Conservation (phyloP, 2,113 vertebrate genomes). For the Caracal caracal region DNA sequence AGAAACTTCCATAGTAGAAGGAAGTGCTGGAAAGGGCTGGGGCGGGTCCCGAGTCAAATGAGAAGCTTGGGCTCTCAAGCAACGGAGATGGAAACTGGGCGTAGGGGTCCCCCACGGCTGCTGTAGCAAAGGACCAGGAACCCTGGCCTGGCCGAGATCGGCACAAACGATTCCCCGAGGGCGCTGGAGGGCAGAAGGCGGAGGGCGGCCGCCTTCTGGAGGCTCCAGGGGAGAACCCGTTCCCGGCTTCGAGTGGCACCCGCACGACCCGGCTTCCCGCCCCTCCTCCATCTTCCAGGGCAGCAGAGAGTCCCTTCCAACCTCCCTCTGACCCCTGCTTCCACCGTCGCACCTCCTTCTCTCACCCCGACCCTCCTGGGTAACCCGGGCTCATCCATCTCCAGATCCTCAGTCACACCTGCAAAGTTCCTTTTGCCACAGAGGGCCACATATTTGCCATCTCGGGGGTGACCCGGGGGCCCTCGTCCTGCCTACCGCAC, state of each 20-base stretch:
- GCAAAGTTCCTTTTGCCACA: not conserved
- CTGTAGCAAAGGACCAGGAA: not conserved
- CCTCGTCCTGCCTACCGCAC: not conserved
- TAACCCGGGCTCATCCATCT: not conserved
- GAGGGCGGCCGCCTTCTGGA: not conserved
- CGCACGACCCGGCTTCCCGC: accelerated
- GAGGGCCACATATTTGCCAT: not conserved
- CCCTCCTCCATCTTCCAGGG: not conserved
- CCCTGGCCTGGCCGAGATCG: too few species aligned
- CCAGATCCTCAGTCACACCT: not conserved
- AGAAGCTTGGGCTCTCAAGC: not conserved
- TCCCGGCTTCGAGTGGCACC: not conserved
- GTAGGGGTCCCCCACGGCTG: accelerated
- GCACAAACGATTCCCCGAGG: too few species aligned
- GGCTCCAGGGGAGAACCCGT: not conserved
- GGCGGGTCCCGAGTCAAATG: not conserved
- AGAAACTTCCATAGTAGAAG: not conserved
- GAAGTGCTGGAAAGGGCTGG: not conserved
- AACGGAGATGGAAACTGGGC: too few species aligned
- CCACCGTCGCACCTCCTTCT: not conserved
- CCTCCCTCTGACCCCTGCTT: not conserved
- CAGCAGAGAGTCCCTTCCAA: not conserved
- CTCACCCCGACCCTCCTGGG: too few species aligned
- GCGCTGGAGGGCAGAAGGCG: not conserved
- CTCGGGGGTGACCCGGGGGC: too few species aligned